Evolutionary conservation across 1,140 invertebrate species (phyloP).

Genomic region (Diploscapter pachys): DNA sequence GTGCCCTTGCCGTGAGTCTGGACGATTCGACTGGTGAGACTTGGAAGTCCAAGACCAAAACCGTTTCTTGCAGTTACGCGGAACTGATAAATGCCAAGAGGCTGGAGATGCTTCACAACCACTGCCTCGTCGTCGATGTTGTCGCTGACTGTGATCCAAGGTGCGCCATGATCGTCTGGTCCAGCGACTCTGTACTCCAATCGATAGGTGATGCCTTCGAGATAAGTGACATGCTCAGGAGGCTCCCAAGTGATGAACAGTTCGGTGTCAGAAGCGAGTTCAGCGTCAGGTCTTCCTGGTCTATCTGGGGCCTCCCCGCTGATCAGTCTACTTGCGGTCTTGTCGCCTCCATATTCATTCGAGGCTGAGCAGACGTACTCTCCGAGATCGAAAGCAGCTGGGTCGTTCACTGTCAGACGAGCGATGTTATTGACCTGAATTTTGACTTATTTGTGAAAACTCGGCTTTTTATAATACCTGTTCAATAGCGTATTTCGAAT

Average conservation of each 20-base stretch:
- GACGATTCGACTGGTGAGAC: constrained; percentile 60
- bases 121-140: constrained; percentile 92
- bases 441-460: background rate
- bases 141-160: constrained; percentile 79
- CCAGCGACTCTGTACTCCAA: constrained; percentile 68
- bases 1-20: constrained; percentile 48
- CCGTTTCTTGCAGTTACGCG: constrained; percentile 80
- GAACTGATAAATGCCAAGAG: constrained; percentile 71
- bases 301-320: constrained; percentile 71
- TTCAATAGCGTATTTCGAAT: constrained; percentile 44
- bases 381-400: constrained; percentile 67
- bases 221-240: constrained; percentile 71
- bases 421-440: constrained; percentile 32
- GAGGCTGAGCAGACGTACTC: constrained; percentile 91
- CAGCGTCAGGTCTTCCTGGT: constrained; percentile 79
- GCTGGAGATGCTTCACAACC: constrained; percentile 73
- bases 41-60: constrained; percentile 70
- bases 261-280: constrained; percentile 77
- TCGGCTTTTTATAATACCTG: background rate
- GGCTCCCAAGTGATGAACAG: constrained; percentile 76
- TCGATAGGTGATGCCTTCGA: constrained; percentile 67
- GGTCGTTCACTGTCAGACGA: constrained; percentile 45
- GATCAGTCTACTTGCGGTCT: constrained; percentile 63
- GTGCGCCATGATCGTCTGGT: constrained; percentile 43
- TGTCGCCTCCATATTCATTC: constrained; percentile 69